A percentile compares a stretch with the other conserved stretches of the same genome.
Evolutionary conservation across 2,113 vertebrate species (phyloP).

Genomic region (Nycticebus coucang): DNA sequence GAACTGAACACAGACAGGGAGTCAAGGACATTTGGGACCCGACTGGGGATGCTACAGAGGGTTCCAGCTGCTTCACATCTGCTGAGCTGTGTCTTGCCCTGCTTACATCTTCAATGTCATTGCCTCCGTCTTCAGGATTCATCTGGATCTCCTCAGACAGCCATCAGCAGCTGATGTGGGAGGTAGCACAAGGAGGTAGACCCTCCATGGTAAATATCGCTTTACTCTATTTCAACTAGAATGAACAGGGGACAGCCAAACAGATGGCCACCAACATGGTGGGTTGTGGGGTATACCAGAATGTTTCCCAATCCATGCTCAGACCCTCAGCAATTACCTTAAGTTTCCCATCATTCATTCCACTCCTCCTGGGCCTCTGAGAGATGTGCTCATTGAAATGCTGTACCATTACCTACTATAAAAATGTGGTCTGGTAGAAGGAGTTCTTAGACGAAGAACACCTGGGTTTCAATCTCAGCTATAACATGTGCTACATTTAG

Average conservation of each 20-base stretch:
- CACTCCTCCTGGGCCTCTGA: not conserved
- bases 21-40: not conserved
- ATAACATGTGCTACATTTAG: accelerated
- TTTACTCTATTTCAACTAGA: not conserved
- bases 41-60: not conserved
- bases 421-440: not conserved
- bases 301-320: not conserved
- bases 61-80: conserved; percentile 64
- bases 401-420: not conserved
- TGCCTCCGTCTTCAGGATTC: not conserved
- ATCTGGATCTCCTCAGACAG: not conserved
- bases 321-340: not conserved
- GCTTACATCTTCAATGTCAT: not conserved
- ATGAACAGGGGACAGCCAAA: not conserved
- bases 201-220: not conserved
- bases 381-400: not conserved
- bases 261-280: not conserved
- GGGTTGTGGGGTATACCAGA: not conserved
- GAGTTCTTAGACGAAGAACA: not conserved
- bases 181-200: not conserved
- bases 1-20: not conserved
- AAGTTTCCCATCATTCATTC: not conserved
- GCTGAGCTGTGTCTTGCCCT: not conserved
- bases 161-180: not conserved
- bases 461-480: not conserved